phyloP scores from a whole-genome alignment of 1,140 invertebrate genomes.

The Trinorchestia longiramus region DNA sequence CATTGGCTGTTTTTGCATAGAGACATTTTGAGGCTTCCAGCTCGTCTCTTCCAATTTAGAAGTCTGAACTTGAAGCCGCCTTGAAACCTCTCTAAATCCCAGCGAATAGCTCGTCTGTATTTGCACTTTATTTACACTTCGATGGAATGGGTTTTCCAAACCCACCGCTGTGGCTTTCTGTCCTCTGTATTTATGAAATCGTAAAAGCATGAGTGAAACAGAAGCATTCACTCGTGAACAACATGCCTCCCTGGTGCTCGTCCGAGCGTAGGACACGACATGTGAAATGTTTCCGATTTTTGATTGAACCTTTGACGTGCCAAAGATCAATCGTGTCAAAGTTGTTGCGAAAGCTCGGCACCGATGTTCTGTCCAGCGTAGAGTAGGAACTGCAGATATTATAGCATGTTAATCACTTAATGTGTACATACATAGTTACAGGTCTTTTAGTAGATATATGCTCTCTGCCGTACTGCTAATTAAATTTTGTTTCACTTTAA shows the following conservation, averaged over 20 bases:
- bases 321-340: not conserved
- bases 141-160: not conserved
- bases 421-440: too few relatives aligned
- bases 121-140: not conserved
- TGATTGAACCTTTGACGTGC: not conserved
- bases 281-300: not conserved
- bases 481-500: not conserved
- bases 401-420: too few relatives aligned
- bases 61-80: not conserved
- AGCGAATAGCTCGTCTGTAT: not conserved
- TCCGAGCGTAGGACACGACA: not conserved
- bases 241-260: not conserved
- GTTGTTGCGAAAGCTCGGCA: not conserved
- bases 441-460: too few relatives aligned
- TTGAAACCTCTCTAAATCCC: not conserved
- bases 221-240: not conserved
- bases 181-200: not conserved
- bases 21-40: not conserved
- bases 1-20: conserved; percentile 34
- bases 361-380: too few relatives aligned
- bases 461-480: too few relatives aligned
- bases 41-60: conserved; percentile 39
- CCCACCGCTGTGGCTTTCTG: not conserved
- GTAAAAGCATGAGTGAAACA: not conserved
- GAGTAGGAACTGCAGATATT: too few relatives aligned